Conservation (phyloP, 2,888 invertebrate genomes). For the Pandemis corylana region DNA sequence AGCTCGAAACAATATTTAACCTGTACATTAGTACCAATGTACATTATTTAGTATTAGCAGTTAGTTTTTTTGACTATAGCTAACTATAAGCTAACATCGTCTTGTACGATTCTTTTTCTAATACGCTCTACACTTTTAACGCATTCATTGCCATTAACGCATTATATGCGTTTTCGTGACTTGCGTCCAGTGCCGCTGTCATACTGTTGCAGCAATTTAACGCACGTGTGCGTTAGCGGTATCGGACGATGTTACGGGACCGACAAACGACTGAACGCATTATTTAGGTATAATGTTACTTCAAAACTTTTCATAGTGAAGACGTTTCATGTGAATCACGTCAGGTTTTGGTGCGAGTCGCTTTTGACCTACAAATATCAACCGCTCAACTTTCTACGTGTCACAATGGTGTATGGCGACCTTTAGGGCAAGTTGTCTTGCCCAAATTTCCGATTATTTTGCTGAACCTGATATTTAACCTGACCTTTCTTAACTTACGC, state of each 20-base stretch:
- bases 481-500: not conserved
- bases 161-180: no score
- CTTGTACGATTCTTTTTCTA: not conserved
- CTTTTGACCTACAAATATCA: constrained; percentile 4
- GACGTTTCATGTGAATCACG: not conserved
- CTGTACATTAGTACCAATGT: not conserved
- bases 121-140: not conserved
- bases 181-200: no score
- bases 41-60: not conserved
- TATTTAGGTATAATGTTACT: not conserved
- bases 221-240: no score
- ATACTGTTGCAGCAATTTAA: no score
- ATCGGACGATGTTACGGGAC: no score
- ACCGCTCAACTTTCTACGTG: constrained; percentile 1
- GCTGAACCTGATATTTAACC: not conserved
- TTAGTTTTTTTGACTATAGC: not conserved
- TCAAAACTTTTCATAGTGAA: not conserved
- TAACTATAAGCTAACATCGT: not conserved
- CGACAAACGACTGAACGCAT: no score
- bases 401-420: not conserved
- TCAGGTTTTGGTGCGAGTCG: not conserved
- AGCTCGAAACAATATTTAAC: not conserved
- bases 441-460: not conserved
- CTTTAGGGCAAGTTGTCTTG: not conserved
- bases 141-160: not conserved